Base-by-base conservation (phyloP, 2,113 vertebrate species). In the Oriolus oriolus region DNA sequence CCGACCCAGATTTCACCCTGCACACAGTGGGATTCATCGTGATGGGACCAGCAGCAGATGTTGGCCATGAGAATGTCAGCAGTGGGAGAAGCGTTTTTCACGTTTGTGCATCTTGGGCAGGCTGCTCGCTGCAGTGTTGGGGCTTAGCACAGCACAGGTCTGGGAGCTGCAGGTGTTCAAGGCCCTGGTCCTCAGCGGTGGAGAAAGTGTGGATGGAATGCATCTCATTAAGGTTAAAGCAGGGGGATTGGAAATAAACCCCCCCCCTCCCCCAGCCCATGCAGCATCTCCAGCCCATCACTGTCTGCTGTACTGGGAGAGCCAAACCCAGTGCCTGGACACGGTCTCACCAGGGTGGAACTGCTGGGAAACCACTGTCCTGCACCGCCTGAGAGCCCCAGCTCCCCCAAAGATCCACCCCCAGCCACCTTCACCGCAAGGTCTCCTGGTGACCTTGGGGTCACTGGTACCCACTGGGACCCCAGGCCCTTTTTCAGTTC, bases 161-260 rank as follows among this genome's bases (percentile, higher is more conserved):
- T 89, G 95, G n/a, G 91, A 97, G 26, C 60, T 80, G 13, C 94
- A 93, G 26, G 85, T 95, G 47, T 57, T 87, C 49, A 90, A 87
- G 18, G 95, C 89, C 70, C 82, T 96, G 39, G 76, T 31, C 42
- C 49, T 77, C 63, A 14, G n/a, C 19, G 63, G 63, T 35, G 60
- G 53, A 89, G 63, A 70, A 90, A 26, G 50, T 35, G 28, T 86
- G 80, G 52, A 70, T 92, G 73, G 92, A 74, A 56, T 42, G 57
- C 49, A 59, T 74, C 41, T 90, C 20, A 1, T 16, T 22, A 18
- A 89, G 53, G 42, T 84, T 26, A 8, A 87, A 85, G 30, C 6
- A 11, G 41, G 91, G 35, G 1, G 35, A 27, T 37, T 70, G n/a
- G 70, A 56, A 63, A 14, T 64, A 47, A 63, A 53, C 41, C 80